Percentiles rank a stretch among this genome's conserved stretches.
These are phyloP conservation scores for Cepaea hortensis DNA, from an alignment of 2,888 invertebrate species.

Conservation along the genomic window DNA sequence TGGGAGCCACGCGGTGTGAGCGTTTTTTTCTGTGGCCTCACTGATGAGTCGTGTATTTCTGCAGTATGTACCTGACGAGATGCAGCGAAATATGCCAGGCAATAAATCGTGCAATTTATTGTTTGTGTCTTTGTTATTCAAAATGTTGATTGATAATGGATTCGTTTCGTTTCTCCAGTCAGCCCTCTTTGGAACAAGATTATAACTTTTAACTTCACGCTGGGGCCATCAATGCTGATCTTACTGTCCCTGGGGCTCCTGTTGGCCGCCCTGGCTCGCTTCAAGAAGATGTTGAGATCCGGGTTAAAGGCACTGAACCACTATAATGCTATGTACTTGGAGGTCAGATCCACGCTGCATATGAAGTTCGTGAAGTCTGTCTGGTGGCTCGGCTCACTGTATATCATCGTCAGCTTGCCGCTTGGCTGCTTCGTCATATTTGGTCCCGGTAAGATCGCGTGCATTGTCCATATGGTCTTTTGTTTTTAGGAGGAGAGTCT, in stretches of 20 bases:
- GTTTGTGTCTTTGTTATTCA: neutral
- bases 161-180: neutral
- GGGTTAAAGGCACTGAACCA: constrained; percentile 10
- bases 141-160: neutral
- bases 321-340: constrained; percentile 28
- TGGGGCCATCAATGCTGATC: constrained; percentile 2
- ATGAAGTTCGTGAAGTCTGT: constrained; percentile 29
- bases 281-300: neutral
- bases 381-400: constrained; percentile 12
- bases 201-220: constrained; percentile 5
- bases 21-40: too few species aligned
- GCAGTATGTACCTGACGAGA: too few species aligned
- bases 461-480: too few species aligned
- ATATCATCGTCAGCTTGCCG: neutral
- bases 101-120: too few species aligned
- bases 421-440: constrained; percentile 5
- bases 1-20: too few species aligned
- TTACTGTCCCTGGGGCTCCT: constrained; percentile 22
- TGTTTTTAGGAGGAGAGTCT: too few species aligned
- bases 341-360: constrained; percentile 22
- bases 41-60: too few species aligned
- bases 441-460: constrained; percentile 24
- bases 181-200: constrained; percentile 30
- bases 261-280: neutral
- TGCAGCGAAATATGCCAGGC: too few species aligned